Evolutionary conservation across 2,797 vertebrate species (phyloP), one percentile per base, ranked within the genome.

Genomic region (Sternotherus odoratus): DNA sequence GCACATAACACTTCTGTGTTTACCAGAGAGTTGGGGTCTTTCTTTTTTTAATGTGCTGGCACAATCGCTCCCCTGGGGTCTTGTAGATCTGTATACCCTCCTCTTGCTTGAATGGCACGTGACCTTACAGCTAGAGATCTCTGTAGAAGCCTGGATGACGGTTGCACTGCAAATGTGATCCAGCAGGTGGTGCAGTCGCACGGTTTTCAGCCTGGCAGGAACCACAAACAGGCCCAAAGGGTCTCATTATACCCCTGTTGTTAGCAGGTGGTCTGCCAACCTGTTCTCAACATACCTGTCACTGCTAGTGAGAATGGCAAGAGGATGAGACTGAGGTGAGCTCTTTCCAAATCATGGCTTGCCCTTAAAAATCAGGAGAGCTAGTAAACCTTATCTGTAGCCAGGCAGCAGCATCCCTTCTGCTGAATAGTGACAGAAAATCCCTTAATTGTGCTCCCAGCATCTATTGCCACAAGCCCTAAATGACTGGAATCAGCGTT

Each of bases 321-420:
- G 19, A 30, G 6, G 79, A 48, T 21, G 60, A 54, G 75, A 78
- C 1, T 13, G 36, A 69, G 74, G 43, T 19, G 60, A 82, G 79
- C 26, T 30, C 83, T 13, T 56, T 50, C 81, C 57, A 86, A 90
- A 84, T 43, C 6, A 87, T 16, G 83, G 48, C 51, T 79, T 84
- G 63, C 51, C 83, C 81, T 89, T 89, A 91, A 87, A 89, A 92
- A 92, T 83, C 56, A 24, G 33, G 80, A 36, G 33, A 66, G 94
- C 81, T 77, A 28, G 36, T 51, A 74, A 93, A 15, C 43, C 23
- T 28, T 56, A 17, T 51, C 36, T 56, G 12, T 53, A 82, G 26
- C 23, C 66, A 6, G 12, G 66, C n/a, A 72, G 12, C 36, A 87
- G 50, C 82, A 82, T 43, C 36, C 33, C 83, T 93, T 93, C 77